Percentiles rank a stretch among this genome's conserved stretches.
phyloP scores from a whole-genome alignment of 2,797 vertebrate species.

The Schizothorax lantsangensis region DNA sequence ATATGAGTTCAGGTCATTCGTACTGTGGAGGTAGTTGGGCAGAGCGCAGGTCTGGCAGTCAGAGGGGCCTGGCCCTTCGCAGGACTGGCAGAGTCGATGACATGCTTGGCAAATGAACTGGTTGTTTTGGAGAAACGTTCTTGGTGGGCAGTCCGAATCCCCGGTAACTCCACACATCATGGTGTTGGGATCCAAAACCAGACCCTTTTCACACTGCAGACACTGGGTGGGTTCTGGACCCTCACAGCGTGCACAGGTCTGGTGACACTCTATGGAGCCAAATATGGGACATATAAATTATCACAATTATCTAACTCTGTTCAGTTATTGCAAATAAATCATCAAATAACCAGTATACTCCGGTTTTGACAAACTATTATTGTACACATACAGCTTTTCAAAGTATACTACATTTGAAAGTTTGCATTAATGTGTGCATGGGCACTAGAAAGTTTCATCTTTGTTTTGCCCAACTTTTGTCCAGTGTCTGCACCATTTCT shows the following conservation, averaged over 20 bases:
- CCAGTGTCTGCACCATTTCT: no score
- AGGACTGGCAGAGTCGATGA: slow-evolving; percentile 76
- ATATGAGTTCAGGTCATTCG: slow-evolving; percentile 49
- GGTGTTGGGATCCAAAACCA: slow-evolving; percentile 79
- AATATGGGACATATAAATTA: background rate
- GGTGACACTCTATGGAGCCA: slow-evolving; percentile 79
- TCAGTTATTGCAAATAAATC: background rate
- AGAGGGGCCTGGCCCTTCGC: slow-evolving; percentile 69
- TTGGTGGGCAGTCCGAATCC: slow-evolving; percentile 74
- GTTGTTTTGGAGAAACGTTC: slow-evolving; percentile 79
- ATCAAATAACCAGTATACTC: background rate
- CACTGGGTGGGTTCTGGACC: slow-evolving; percentile 80
- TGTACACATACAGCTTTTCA: background rate
- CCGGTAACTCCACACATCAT: slow-evolving; percentile 76
- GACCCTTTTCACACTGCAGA: slow-evolving; percentile 76
- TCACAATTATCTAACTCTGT: background rate
- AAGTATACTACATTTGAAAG: no score
- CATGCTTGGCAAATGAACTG: slow-evolving; percentile 81
- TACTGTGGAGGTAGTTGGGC: slow-evolving; percentile 78
- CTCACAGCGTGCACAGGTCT: slow-evolving; percentile 77
- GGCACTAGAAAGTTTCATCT: no score
- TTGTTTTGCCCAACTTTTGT: no score
- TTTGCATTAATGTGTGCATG: no score
- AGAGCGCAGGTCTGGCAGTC: slow-evolving; percentile 76
- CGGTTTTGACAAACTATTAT: background rate